These are phyloP conservation scores for Thermophis baileyi DNA, from an alignment of 2,113 vertebrate species.

Conservation along the genomic window DNA sequence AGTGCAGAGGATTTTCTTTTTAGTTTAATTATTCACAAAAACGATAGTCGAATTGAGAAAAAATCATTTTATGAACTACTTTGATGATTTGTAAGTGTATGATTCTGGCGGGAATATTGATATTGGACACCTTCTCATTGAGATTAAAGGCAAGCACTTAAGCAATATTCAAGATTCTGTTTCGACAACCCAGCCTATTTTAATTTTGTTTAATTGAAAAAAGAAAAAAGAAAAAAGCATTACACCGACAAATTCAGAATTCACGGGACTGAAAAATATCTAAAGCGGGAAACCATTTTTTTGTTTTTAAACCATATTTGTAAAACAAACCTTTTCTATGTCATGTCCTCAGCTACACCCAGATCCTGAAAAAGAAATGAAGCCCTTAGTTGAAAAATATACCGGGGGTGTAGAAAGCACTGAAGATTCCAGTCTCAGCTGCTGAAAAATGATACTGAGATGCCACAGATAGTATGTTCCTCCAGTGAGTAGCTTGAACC, in stretches of 20 bases:
- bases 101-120: not conserved
- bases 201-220: conserved; percentile 8
- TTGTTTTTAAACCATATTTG: not conserved
- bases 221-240: not conserved
- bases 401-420: conserved; percentile 37
- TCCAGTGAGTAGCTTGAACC: conserved; percentile 43
- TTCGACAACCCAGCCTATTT: not conserved
- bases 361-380: not conserved
- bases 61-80: not conserved
- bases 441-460: conserved; percentile 62
- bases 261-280: not conserved
- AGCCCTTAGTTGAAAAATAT: conserved; percentile 40
- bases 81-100: not conserved
- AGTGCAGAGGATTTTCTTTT: not conserved
- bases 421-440: conserved; percentile 63
- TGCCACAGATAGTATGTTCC: conserved; percentile 28
- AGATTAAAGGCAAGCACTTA: not conserved
- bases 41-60: not conserved
- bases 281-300: not conserved
- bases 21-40: not conserved
- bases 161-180: not conserved
- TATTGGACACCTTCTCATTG: not conserved
- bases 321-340: not conserved
- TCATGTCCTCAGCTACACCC: not conserved
- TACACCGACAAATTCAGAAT: not conserved